phyloP scores from a whole-genome alignment of 2,797 vertebrate species.

The Emys orbicularis region DNA sequence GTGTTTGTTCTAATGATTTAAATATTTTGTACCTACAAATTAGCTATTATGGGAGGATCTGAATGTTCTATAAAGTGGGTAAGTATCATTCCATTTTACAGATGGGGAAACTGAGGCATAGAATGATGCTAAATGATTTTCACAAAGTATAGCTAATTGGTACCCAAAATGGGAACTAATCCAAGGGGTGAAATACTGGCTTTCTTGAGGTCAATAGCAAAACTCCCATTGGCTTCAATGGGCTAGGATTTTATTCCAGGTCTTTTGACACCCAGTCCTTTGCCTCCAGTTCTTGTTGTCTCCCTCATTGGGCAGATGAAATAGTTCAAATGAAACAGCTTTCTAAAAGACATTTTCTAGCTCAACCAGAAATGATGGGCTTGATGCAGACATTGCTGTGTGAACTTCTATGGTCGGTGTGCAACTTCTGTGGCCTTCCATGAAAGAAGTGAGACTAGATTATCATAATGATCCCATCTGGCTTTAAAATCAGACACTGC shows the following conservation, averaged over 20 bases:
- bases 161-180: not conserved
- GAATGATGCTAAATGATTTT: not conserved
- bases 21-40: not conserved
- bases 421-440: not conserved
- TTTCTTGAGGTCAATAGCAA: not conserved
- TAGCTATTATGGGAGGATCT: not conserved
- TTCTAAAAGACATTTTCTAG: not conserved
- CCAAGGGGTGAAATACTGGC: not conserved
- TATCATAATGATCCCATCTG: not conserved
- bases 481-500: not conserved
- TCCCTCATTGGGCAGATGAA: not conserved
- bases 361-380: not conserved
- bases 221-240: not conserved
- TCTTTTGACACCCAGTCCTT: not conserved
- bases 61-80: not conserved
- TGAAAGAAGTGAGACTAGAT: not conserved
- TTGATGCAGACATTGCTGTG: not conserved
- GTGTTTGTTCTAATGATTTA: fast-evolving
- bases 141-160: not conserved
- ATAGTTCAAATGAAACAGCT: not conserved
- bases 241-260: not conserved
- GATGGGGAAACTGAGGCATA: not conserved
- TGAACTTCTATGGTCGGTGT: fast-evolving
- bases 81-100: not conserved
- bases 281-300: conserved; percentile 6